Evolutionary conservation across 2,113 vertebrate genomes (phyloP), one percentile per base, ranked within the genome.

Genomic region (Labeo catla): DNA sequence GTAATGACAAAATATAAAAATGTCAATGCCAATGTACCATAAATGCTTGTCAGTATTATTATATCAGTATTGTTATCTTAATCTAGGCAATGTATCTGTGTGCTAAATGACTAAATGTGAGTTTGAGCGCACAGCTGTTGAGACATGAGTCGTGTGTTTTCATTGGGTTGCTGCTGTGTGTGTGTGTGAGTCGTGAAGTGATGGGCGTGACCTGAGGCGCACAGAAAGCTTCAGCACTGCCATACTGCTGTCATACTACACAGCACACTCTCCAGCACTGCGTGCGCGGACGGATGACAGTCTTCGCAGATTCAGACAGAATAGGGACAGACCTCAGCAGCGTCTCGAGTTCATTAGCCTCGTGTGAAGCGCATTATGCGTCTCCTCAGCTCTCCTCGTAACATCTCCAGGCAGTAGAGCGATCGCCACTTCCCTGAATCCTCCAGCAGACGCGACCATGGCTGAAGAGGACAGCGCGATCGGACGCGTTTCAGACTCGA

Each of bases 401-500:
- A 43, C 49, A 39, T 15, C 50, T 82, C 80, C 61, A 82, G 47
- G 12, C 59, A 49, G 61, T 16, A 47, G 34, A 81, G 21, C 74
- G 11, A 28, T 28, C 78, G 13, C 45, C 15, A 23, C 23, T 52
- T 21, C 23, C 1, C 23, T 2, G 13, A 49, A 19, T 68, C 21
- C 61, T 81, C n/a, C 8, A 2, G 36, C 45, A 70, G 23, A 36
- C 47, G 81, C 88, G 94, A 73, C 91, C 87, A 99, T 99, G 98
- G 96, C 97, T 80, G 97, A 97, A 84, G 96, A 96, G 88, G 97
- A 96, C 85, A 93, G 92, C 36, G 90, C 92, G 77, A 90, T 39
- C 39, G 72, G 19, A 47, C 83, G 54, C 39, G 92, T 84, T 89
- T 87, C 34, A 16, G 91, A 92, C 91, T 80, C 91, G 76, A 94